Evolutionary conservation across 30 jellyfish, hydroid and myxozoan genomes (phyloP).

Genomic region (Rhopilema esculentum): DNA sequence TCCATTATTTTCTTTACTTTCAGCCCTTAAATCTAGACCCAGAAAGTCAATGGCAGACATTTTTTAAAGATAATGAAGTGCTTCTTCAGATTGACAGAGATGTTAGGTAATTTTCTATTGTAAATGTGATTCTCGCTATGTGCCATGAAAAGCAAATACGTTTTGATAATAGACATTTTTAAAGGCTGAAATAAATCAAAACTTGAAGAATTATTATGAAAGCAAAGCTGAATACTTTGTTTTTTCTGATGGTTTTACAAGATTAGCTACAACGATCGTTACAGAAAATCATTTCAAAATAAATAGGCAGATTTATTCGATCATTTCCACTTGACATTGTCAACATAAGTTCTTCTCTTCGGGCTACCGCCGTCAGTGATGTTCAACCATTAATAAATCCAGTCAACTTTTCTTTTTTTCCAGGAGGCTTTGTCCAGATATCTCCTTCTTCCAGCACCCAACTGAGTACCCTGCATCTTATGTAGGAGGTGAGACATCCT

Average conservation of each 20-base stretch:
- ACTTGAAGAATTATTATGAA: too few relatives aligned
- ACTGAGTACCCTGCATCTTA: constrained; percentile 86
- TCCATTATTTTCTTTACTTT: not conserved
- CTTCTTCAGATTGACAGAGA: constrained; percentile 94
- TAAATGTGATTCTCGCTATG: too few relatives aligned
- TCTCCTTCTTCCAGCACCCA: constrained; percentile 93
- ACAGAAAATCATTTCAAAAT: too few relatives aligned
- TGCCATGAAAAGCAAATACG: not conserved
- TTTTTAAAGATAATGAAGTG: constrained; percentile 93
- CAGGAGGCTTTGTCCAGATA: constrained; percentile 97
- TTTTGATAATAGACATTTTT: too few relatives aligned
- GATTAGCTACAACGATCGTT: too few relatives aligned
- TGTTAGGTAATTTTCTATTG: constrained; percentile 75
- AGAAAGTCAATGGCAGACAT: constrained; percentile 94
- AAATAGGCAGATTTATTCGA: too few relatives aligned
- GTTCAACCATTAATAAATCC: not conserved
- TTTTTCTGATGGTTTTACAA: too few relatives aligned
- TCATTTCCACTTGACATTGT: too few relatives aligned
- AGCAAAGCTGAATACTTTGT: too few relatives aligned
- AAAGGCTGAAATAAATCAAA: too few relatives aligned
- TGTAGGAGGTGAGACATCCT: constrained; percentile 67
- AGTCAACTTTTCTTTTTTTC: not conserved
- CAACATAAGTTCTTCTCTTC: too few relatives aligned
- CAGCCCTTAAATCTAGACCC: constrained; percentile 91
- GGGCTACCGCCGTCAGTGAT: too few relatives aligned